phyloP scores from a whole-genome alignment of 2,797 vertebrate species.

The Peromyscus aztecus region DNA sequence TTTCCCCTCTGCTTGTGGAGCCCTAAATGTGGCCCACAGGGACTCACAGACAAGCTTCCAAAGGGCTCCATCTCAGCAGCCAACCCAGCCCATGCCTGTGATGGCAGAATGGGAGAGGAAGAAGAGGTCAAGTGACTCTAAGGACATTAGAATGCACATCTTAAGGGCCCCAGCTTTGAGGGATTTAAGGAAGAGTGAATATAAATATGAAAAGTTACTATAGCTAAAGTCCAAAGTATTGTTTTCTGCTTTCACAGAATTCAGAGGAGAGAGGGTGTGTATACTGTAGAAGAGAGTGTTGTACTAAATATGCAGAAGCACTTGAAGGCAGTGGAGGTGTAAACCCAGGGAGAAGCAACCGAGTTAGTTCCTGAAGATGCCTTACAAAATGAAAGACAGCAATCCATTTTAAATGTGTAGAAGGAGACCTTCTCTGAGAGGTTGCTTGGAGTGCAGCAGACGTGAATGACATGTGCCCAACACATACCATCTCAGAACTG shows the following conservation, averaged over 20 bases:
- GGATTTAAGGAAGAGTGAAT: background rate
- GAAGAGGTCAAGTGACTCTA: background rate
- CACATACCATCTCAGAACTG: slow-evolving; percentile 8
- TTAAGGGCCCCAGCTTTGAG: background rate
- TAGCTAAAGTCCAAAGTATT: background rate
- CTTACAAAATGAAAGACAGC: slow-evolving; percentile 27
- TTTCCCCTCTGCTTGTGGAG: background rate
- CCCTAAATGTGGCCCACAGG: background rate
- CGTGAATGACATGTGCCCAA: background rate
- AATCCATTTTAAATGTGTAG: slow-evolving; percentile 41
- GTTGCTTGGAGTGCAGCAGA: background rate
- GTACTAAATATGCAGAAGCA: slow-evolving; percentile 29
- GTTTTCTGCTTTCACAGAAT: slow-evolving; percentile 36
- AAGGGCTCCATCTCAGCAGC: background rate
- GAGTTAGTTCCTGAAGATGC: background rate
- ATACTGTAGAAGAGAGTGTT: background rate
- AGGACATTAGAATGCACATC: background rate
- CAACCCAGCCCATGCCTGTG: background rate
- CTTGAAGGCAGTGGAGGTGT: slow-evolving; percentile 24
- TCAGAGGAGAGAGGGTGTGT: background rate
- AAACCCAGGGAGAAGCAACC: slow-evolving; percentile 60
- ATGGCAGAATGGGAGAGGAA: background rate
- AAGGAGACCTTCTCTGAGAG: slow-evolving; percentile 43
- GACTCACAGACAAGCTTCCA: background rate
- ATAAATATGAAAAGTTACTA: background rate